Evolutionary conservation across 2,113 vertebrate species (phyloP).

Genomic region (Eublepharis macularius): DNA sequence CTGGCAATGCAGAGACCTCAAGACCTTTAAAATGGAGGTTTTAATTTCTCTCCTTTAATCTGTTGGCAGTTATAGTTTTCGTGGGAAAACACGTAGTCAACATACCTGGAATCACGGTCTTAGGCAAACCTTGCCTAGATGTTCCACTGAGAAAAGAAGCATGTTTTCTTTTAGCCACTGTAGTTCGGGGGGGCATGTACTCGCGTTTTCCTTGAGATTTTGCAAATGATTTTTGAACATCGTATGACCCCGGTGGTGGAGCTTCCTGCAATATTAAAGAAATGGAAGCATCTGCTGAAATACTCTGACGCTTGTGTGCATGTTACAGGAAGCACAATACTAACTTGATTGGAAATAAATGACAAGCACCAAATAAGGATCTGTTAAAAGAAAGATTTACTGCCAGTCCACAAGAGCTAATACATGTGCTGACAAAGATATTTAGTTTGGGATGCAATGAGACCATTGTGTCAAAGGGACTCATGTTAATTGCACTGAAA

Average conservation of each 20-base stretch:
- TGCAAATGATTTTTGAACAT: constrained; percentile 74
- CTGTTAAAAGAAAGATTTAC: not conserved
- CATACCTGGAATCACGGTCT: constrained; percentile 56
- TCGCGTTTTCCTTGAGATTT: constrained; percentile 63
- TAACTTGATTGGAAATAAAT: not conserved
- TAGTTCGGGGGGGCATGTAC: constrained; percentile 65
- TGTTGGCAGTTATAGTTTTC: not conserved
- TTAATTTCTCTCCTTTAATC: not conserved
- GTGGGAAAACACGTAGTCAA: not conserved
- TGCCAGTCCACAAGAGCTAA: not conserved
- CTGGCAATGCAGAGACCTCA: not conserved
- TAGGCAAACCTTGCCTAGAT: constrained; percentile 41
- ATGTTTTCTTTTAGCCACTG: constrained; percentile 72
- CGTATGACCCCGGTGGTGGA: constrained; percentile 77
- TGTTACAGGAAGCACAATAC: not conserved
- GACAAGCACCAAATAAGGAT: not conserved
- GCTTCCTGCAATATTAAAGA: constrained; percentile 66
- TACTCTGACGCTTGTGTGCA: too few species aligned
- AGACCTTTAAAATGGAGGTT: not conserved
- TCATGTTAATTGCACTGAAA: not conserved
- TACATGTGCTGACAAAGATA: not conserved
- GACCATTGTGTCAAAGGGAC: not conserved
- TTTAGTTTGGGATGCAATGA: not conserved
- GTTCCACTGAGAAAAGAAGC: constrained; percentile 76
- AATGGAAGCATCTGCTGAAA: not conserved